These are phyloP conservation scores for Sepioteuthis lessoniana DNA, from an alignment of 2,888 invertebrate genomes.

Conservation along the genomic window DNA sequence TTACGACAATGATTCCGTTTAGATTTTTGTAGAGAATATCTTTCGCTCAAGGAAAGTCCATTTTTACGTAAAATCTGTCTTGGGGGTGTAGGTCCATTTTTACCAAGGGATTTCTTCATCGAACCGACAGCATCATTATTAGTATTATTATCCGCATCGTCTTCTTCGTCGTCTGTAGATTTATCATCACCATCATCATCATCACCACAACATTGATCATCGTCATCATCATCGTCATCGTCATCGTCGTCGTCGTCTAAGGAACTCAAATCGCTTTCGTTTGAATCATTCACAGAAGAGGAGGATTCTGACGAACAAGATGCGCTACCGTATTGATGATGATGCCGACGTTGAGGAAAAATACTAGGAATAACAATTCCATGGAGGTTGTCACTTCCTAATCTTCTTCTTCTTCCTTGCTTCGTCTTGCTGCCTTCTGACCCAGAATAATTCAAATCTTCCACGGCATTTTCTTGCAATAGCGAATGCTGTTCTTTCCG, in stretches of 20 bases:
- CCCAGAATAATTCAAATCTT: neutral
- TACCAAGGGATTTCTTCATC: neutral
- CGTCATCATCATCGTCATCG: neutral
- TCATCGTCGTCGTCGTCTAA: constrained; percentile 21
- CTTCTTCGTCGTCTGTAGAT: neutral
- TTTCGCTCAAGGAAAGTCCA: neutral
- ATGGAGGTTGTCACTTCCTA: too few relatives aligned
- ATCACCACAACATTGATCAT: neutral
- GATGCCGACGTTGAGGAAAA: too few relatives aligned
- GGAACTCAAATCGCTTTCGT: constrained; percentile 36
- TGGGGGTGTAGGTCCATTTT: neutral
- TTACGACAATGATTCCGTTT: neutral
- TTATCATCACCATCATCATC: neutral
- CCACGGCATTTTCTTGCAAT: neutral
- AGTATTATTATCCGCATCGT: neutral
- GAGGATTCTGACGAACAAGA: neutral
- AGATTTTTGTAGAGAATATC: neutral
- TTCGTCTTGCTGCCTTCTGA: neutral
- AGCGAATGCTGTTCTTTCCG: neutral
- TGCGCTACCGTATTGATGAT: neutral
- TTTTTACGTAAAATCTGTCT: neutral
- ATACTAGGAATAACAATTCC: neutral
- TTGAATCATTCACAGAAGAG: neutral
- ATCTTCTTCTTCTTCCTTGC: neutral
- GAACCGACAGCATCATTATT: neutral